phyloP scores from a whole-genome alignment of 2,797 vertebrate species.

The Aplochiton taeniatus region DNA sequence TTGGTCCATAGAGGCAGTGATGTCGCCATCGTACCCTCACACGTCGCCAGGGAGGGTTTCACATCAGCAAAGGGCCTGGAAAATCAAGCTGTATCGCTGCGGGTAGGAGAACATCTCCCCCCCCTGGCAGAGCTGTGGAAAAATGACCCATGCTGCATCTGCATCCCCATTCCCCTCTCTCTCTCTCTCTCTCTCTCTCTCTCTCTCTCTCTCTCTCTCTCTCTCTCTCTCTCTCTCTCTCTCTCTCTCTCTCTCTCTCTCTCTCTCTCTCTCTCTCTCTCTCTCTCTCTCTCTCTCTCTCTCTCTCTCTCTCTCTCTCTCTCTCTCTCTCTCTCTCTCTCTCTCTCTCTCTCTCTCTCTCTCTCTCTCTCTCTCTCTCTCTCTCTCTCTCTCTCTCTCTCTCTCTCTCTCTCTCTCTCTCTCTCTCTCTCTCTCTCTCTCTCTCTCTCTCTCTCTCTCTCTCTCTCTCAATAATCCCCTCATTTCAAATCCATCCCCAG shows the following conservation, averaged over 20 bases:
- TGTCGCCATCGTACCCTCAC: slow-evolving; percentile 26
- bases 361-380: background rate
- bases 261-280: background rate
- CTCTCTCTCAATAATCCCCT: background rate
- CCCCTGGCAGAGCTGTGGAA: slow-evolving; percentile 45
- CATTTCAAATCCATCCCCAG: slow-evolving; percentile 10
- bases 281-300: slow-evolving; percentile 1
- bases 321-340: background rate
- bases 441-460: background rate
- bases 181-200: slow-evolving; percentile 9
- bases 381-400: too few relatives aligned
- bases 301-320: slow-evolving; percentile 13
- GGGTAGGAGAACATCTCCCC: slow-evolving; percentile 39
- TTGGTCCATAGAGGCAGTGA: too few relatives aligned
- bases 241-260: background rate
- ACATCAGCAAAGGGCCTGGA: slow-evolving; percentile 41
- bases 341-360: background rate
- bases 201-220: background rate
- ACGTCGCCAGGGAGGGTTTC: slow-evolving; percentile 29
- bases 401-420: slow-evolving; percentile 23
- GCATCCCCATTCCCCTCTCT: background rate
- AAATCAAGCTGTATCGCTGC: slow-evolving; percentile 35
- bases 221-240: background rate
- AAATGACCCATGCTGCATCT: slow-evolving; percentile 26
- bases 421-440: background rate